Conservation (phyloP, 2,113 vertebrate genomes). For the Labeo catla region DNA sequence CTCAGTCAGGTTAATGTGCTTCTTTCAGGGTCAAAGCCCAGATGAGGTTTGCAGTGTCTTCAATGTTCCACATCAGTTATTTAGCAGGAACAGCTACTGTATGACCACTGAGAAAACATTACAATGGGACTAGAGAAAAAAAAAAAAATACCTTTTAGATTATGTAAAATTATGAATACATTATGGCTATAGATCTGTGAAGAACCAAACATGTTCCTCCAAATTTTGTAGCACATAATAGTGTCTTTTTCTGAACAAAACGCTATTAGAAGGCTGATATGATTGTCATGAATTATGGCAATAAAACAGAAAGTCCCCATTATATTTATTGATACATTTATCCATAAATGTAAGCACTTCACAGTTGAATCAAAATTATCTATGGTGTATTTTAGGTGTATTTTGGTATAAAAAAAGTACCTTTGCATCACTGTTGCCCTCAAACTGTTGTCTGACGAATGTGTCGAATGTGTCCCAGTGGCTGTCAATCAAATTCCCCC, state of each 20-base stretch:
- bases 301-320: neutral
- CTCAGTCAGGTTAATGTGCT: slow-evolving; percentile 12
- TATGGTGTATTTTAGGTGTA: neutral
- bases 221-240: neutral
- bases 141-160: neutral
- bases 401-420: slow-evolving; percentile 61
- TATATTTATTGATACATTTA: neutral
- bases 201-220: neutral
- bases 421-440: slow-evolving; percentile 78
- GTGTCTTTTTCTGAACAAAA: neutral
- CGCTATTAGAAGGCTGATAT: neutral
- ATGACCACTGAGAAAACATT: neutral
- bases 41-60: neutral
- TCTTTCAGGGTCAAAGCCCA: slow-evolving; percentile 8
- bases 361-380: neutral
- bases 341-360: neutral
- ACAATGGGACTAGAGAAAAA: neutral
- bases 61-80: neutral
- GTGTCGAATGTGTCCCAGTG: slow-evolving; percentile 80
- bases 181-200: neutral
- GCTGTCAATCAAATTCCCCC: slow-evolving; percentile 79
- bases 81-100: neutral
- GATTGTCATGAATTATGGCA: neutral
- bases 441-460: slow-evolving; percentile 80
- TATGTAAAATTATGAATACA: neutral